Evolutionary conservation across 2,113 vertebrate species (phyloP).

Genomic region (Vanacampus margaritifer): DNA sequence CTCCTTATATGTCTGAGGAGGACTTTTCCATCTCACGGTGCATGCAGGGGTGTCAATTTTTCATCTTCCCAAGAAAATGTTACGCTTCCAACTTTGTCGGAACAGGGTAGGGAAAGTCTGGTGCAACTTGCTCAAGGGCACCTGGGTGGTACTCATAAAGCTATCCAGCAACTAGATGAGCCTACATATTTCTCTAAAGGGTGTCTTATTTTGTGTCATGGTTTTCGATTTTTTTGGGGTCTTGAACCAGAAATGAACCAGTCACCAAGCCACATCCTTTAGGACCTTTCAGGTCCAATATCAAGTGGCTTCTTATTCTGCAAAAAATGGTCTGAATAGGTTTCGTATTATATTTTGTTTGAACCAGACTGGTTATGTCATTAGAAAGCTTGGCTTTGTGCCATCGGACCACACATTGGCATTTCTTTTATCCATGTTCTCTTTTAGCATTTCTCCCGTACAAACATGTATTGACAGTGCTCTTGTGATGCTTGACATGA

Average conservation of each 20-base stretch:
- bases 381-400: conserved; percentile 44
- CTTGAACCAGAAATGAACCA: too few relatives aligned
- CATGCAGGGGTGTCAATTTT: conserved; percentile 32
- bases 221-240: too few relatives aligned
- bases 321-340: conserved; percentile 5
- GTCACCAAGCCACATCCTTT: too few relatives aligned
- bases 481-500: conserved; percentile 23
- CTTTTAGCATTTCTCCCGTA: conserved; percentile 40
- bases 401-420: conserved; percentile 51
- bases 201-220: too few relatives aligned
- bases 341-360: conserved; percentile 22
- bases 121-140: too few relatives aligned
- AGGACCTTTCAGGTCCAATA: too few relatives aligned
- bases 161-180: too few relatives aligned
- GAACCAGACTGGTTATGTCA: conserved; percentile 43
- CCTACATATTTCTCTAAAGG: too few relatives aligned
- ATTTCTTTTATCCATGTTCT: conserved; percentile 47
- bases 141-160: too few relatives aligned
- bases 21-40: conserved; percentile 28
- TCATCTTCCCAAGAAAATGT: neutral
- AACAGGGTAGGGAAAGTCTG: neutral
- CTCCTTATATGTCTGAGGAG: conserved; percentile 64
- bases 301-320: too few relatives aligned
- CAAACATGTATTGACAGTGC: conserved; percentile 52
- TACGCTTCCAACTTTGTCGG: neutral